phyloP scores from a whole-genome alignment of 2,113 vertebrate species.

The Cheirogaleus medius region DNA sequence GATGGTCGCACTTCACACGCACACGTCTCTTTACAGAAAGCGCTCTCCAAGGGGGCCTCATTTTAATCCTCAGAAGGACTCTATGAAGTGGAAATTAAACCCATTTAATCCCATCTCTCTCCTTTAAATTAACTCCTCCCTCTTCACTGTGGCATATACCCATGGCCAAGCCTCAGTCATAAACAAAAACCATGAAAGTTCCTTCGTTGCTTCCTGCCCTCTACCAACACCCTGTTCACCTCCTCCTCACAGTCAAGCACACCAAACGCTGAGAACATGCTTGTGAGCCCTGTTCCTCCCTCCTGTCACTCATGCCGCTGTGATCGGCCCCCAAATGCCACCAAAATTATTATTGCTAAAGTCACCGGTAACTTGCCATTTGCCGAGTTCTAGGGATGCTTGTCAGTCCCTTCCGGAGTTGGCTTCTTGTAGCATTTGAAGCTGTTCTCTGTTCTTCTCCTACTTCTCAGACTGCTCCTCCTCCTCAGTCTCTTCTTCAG shows the following conservation, averaged over 20 bases:
- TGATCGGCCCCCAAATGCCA: neutral
- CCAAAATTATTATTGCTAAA: neutral
- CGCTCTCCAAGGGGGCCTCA: neutral
- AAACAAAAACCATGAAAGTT: neutral
- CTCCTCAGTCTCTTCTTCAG: neutral
- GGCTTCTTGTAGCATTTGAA: neutral
- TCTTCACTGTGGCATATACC: neutral
- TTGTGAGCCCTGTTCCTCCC: neutral
- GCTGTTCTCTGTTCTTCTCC: neutral
- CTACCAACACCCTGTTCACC: neutral
- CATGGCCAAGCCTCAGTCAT: neutral
- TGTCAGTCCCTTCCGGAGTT: rapidly evolving
- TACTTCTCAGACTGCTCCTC: neutral
- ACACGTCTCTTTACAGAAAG: constrained; percentile 16
- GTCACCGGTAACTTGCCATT: neutral
- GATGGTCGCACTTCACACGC: constrained; percentile 37
- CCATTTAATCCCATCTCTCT: neutral
- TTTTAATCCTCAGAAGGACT: constrained; percentile 36
- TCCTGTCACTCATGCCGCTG: neutral
- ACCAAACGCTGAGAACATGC: neutral
- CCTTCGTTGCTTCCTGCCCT: neutral
- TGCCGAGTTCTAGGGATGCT: too few species aligned
- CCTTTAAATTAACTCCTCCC: constrained; percentile 46
- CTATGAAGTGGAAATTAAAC: constrained; percentile 7
- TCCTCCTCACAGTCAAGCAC: neutral